Base-by-base conservation (phyloP, 2,888 invertebrate species). In the Anoplius nigerrimus region DNA sequence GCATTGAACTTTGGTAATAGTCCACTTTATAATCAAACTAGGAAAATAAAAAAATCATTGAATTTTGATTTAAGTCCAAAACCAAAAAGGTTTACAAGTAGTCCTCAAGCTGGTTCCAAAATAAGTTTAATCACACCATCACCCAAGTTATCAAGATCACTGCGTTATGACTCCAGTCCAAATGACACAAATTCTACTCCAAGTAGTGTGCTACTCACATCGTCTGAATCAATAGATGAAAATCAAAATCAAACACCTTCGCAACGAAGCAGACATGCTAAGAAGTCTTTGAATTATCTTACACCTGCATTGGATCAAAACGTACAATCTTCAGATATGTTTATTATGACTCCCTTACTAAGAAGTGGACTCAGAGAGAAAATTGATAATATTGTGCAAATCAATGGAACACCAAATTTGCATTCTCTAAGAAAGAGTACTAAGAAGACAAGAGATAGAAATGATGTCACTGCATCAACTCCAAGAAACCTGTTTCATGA, bases 221-320 rank as follows among this genome's bases (percentile, higher is more conserved):
- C 85, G 0, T 60, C 69, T 0, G 85, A 84, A 52, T 86, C 85
- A 0, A 87, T 83, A 0, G 87, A 87, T 34, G 87, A 87, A 55
- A 87, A 87, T 74, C 86, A 87, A 59, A 87, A 87, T 73, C 80
- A 82, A 71, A 87, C 87, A 2, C 87, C 87, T 0, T 85, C 82
- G 0, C 80, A 84, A 43, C 69, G 76, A 55, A 76, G 66, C 43
- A 77, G 74, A 46, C 84, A 78, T 5, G 79, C 77, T 0, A 75
- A 79, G 20, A 83, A 83, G 52, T 76, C 79, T 8, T 62, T 84
- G 11, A 79, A 73, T 27, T 84, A 82, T 69, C 69, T 69, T 11
- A 81, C 84, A 0, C 83, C 84, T 20, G 62, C 74, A 45, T 6
- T 68, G 16, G 65, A 53, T 15, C 21, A 55, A n/a, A 62, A 34